These are phyloP conservation scores for Miniopterus natalensis DNA, from an alignment of 2,113 vertebrate species.

Conservation along the genomic window DNA sequence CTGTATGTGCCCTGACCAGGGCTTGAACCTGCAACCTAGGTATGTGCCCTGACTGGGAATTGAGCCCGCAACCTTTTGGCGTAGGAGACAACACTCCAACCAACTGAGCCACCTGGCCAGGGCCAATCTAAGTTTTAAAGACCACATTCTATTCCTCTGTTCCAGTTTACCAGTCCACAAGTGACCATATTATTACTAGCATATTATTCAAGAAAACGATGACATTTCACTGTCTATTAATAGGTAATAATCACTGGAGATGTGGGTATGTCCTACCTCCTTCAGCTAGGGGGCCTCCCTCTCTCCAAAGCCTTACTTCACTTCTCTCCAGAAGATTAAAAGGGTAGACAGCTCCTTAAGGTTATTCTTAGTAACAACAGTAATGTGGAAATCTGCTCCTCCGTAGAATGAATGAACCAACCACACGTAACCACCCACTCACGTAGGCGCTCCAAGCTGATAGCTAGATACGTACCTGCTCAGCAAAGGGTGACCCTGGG, in stretches of 20 bases:
- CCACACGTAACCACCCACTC: conserved; percentile 67
- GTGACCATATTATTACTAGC: background rate
- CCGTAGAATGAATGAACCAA: conserved; percentile 65
- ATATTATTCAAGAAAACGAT: background rate
- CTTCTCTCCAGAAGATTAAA: background rate
- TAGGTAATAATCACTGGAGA: background rate
- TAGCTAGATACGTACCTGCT: conserved; percentile 51
- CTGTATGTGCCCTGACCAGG: background rate
- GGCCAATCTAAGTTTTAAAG: background rate
- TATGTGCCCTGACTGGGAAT: background rate
- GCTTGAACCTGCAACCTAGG: background rate
- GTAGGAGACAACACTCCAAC: background rate
- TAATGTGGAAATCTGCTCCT: conserved; percentile 37
- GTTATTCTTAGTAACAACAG: background rate
- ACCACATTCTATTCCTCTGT: background rate
- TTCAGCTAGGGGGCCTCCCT: background rate
- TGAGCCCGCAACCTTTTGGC: background rate
- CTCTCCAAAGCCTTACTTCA: background rate
- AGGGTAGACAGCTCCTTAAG: background rate
- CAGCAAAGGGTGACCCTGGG: conserved; percentile 54
- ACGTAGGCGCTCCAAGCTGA: conserved; percentile 62
- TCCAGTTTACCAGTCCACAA: background rate
- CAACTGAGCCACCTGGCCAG: background rate
- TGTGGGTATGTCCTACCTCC: background rate
- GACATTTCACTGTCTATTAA: background rate